These are phyloP conservation scores for Nycticebus coucang DNA, from an alignment of 2,113 vertebrate species.

Conservation along the genomic window DNA sequence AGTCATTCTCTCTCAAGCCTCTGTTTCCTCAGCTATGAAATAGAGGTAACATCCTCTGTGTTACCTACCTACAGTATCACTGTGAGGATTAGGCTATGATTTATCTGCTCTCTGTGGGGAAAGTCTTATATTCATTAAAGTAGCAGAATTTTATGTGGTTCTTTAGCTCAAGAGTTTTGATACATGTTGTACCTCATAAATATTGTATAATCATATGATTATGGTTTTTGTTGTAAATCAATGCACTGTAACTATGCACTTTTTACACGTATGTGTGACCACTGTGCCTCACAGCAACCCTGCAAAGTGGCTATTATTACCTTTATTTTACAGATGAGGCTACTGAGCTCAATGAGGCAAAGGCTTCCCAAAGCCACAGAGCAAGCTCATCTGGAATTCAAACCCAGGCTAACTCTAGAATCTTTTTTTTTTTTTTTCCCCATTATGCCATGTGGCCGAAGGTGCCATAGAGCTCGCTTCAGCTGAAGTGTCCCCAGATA, in stretches of 20 bases:
- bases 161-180: background rate
- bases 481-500: too few relatives aligned
- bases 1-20: background rate
- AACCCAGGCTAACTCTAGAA: background rate
- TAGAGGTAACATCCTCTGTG: background rate
- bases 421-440: background rate
- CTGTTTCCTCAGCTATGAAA: background rate
- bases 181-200: background rate
- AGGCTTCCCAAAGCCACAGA: background rate
- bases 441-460: background rate
- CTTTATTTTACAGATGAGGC: background rate
- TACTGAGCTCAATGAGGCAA: background rate
- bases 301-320: background rate
- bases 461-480: accelerated
- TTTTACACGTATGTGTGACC: background rate
- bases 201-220: background rate
- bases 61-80: background rate
- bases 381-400: background rate
- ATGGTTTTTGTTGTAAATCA: background rate
- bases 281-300: background rate
- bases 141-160: background rate
- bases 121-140: background rate
- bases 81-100: background rate
- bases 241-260: background rate
- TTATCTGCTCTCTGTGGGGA: background rate